Conservation (phyloP, 2,113 vertebrate genomes). For the Cochlearius cochlearius region DNA sequence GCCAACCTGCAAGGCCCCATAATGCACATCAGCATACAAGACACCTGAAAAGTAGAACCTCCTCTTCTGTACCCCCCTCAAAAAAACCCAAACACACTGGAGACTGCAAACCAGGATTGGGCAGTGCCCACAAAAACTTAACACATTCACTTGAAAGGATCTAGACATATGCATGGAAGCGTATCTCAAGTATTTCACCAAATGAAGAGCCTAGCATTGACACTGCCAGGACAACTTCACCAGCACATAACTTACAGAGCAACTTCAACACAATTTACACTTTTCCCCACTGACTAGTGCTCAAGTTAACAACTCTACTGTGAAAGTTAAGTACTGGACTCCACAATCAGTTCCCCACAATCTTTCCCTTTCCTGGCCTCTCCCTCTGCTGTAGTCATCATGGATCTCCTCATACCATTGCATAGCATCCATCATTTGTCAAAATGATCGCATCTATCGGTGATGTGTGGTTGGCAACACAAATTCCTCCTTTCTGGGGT, state of each 20-base stretch:
- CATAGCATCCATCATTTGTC: conserved; percentile 93
- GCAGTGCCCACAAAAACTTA: background rate
- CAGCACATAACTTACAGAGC: background rate
- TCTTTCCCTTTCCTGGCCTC: background rate
- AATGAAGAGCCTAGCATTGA: background rate
- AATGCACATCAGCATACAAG: background rate
- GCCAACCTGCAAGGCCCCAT: conserved; percentile 80
- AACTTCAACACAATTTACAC: background rate
- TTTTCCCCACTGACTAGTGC: background rate
- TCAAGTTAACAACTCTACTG: background rate
- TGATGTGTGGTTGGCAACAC: conserved; percentile 95
- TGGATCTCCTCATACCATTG: conserved; percentile 81
- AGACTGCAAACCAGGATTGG: background rate
- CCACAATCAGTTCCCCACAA: background rate
- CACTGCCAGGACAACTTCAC: background rate
- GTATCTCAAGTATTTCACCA: background rate
- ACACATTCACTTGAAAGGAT: background rate
- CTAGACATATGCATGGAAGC: rapidly evolving
- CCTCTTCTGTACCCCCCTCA: background rate
- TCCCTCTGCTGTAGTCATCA: background rate
- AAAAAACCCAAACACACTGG: background rate
- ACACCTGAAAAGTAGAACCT: background rate
- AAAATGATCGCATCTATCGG: conserved; percentile 93
- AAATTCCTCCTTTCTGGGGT: conserved; percentile 93
- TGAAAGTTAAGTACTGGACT: background rate